Evolutionary conservation across 2,797 vertebrate genomes (phyloP).

Genomic region (Cyprinella venusta): DNA sequence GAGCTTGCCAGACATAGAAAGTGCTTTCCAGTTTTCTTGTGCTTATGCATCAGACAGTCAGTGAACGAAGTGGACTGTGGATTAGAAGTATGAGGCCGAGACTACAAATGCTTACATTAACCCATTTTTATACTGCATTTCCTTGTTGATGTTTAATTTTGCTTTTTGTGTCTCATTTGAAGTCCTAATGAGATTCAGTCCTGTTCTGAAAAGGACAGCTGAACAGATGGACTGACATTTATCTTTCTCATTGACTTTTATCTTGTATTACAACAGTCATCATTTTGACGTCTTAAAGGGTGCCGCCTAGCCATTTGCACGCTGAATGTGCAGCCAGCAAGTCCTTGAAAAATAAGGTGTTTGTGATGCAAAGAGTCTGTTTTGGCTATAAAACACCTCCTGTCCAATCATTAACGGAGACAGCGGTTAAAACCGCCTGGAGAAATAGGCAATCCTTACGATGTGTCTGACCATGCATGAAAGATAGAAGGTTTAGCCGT

Average conservation of each 20-base stretch:
- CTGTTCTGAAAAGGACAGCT: slow-evolving; percentile 37
- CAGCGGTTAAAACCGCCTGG: slow-evolving; percentile 46
- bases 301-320: slow-evolving; percentile 33
- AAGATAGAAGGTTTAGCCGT: slow-evolving; percentile 43
- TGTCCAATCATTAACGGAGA: slow-evolving; percentile 51
- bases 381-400: slow-evolving; percentile 61
- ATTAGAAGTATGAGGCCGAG: background rate
- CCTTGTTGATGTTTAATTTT: slow-evolving; percentile 12
- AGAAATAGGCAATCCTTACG: slow-evolving; percentile 40
- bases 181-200: slow-evolving; percentile 50
- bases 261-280: slow-evolving; percentile 56
- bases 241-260: slow-evolving; percentile 56
- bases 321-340: slow-evolving; percentile 19
- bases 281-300: slow-evolving; percentile 54
- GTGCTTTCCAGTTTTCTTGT: slow-evolving; percentile 17
- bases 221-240: slow-evolving; percentile 56
- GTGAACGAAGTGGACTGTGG: background rate
- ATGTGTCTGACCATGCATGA: slow-evolving; percentile 29
- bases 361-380: slow-evolving; percentile 28
- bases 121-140: slow-evolving; percentile 6
- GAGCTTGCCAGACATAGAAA: slow-evolving; percentile 37
- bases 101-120: background rate
- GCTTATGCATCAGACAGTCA: background rate
- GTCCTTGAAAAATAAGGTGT: slow-evolving; percentile 37
- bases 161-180: slow-evolving; percentile 32